Evolutionary conservation across 2,888 invertebrate species (phyloP).

Genomic region (Metallyticus violacea): DNA sequence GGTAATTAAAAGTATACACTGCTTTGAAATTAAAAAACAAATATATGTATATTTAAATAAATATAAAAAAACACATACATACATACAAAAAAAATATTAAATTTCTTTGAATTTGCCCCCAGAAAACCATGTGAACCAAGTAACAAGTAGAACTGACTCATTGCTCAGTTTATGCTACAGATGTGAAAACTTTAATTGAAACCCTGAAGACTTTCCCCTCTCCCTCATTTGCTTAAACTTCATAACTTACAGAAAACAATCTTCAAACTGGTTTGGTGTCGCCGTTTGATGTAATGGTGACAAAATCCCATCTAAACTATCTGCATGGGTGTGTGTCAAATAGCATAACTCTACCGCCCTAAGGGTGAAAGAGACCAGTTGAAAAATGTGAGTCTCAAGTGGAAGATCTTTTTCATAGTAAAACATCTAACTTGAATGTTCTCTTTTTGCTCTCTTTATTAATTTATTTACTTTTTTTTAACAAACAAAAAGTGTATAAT

Average conservation of each 20-base stretch:
- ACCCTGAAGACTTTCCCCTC: background rate
- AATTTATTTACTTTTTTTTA: background rate
- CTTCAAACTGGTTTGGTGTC: constrained; percentile 31
- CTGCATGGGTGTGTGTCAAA: constrained; percentile 31
- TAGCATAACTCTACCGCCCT: constrained; percentile 33
- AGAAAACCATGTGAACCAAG: background rate
- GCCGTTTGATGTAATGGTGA: constrained; percentile 33
- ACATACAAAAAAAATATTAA: no score
- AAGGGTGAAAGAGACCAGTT: constrained; percentile 37
- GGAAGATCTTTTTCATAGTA: constrained; percentile 16
- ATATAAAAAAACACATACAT: no score
- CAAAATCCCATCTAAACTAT: constrained; percentile 34
- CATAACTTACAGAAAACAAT: constrained; percentile 48
- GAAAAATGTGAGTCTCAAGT: constrained; percentile 32
- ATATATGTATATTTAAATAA: no score
- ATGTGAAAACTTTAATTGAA: background rate
- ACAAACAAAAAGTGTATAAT: constrained; percentile 1
- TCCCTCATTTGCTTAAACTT: constrained; percentile 1
- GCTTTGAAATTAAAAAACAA: no score
- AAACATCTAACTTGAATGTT: constrained; percentile 21
- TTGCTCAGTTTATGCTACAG: background rate
- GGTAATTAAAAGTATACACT: no score
- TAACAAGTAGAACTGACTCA: background rate
- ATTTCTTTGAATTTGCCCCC: no score
- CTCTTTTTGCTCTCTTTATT: background rate